Evolutionary conservation across 2,888 invertebrate genomes (phyloP).

Genomic region (Clivina fossor): DNA sequence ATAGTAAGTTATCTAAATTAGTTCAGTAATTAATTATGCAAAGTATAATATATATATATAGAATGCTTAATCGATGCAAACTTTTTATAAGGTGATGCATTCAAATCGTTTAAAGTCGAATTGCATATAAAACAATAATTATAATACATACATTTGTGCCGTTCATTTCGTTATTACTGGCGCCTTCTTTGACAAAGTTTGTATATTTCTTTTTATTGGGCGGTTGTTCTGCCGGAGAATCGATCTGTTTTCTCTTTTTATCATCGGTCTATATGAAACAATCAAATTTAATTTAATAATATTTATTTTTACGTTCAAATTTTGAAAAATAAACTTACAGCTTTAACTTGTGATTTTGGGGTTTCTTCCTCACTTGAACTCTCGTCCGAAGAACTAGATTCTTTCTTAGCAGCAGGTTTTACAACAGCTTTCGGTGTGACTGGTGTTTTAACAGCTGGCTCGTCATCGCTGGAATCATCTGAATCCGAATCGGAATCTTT

Average conservation of each 20-base stretch:
- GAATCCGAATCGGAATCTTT: constrained; percentile 42
- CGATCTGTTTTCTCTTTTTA: constrained; percentile 54
- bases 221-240: constrained; percentile 48
- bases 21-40: too few species aligned
- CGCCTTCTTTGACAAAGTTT: constrained; percentile 70
- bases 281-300: neutral
- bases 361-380: constrained; percentile 35
- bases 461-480: constrained; percentile 47
- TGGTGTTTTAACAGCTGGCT: constrained; percentile 32
- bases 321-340: constrained; percentile 26
- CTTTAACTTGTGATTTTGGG: constrained; percentile 38
- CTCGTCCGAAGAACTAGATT: constrained; percentile 25
- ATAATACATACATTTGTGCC: too few species aligned
- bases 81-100: too few species aligned
- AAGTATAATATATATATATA: too few species aligned
- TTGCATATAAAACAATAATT: too few species aligned
- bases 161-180: constrained; percentile 46
- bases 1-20: too few species aligned
- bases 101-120: too few species aligned
- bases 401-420: constrained; percentile 39
- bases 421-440: constrained; percentile 38
- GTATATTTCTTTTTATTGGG: constrained; percentile 63
- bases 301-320: constrained; percentile 5
- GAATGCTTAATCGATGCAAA: too few species aligned
- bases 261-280: constrained; percentile 1